Conservation (phyloP, 2,797 vertebrate species). For the Gila robusta region DNA sequence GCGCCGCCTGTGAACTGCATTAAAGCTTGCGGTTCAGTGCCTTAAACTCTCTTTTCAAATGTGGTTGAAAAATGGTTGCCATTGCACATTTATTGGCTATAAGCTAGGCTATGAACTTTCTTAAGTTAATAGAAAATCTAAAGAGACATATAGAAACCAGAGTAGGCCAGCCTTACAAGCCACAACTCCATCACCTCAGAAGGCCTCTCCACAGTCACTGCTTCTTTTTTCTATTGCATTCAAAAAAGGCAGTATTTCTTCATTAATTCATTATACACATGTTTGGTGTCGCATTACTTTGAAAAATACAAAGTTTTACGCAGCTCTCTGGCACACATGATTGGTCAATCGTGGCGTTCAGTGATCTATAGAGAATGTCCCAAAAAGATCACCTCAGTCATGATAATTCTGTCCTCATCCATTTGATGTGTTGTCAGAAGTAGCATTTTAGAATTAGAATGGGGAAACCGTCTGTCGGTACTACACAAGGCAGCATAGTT, state of each 20-base stretch:
- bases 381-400: neutral
- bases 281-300: conserved; percentile 6
- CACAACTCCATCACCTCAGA: conserved; percentile 30
- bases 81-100: conserved; percentile 37
- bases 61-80: conserved; percentile 34
- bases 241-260: conserved; percentile 9
- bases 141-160: conserved; percentile 40
- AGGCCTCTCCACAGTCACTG: conserved; percentile 16
- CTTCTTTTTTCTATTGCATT: conserved; percentile 15
- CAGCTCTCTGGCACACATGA: neutral
- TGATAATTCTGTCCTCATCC: neutral
- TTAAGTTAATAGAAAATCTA: conserved; percentile 41
- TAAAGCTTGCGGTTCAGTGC: conserved; percentile 32
- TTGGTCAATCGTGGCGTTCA: neutral
- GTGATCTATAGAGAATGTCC: neutral
- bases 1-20: conserved; percentile 32
- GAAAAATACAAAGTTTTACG: neutral
- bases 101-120: conserved; percentile 25
- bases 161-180: conserved; percentile 14
- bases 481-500: no score
- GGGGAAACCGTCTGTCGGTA: neutral
- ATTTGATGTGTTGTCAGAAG: neutral
- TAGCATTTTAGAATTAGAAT: neutral
- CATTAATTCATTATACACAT: conserved; percentile 4
- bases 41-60: conserved; percentile 31